These are phyloP conservation scores for Enteromius argenteus DNA, from an alignment of 2,797 vertebrate genomes.

Conservation along the genomic window DNA sequence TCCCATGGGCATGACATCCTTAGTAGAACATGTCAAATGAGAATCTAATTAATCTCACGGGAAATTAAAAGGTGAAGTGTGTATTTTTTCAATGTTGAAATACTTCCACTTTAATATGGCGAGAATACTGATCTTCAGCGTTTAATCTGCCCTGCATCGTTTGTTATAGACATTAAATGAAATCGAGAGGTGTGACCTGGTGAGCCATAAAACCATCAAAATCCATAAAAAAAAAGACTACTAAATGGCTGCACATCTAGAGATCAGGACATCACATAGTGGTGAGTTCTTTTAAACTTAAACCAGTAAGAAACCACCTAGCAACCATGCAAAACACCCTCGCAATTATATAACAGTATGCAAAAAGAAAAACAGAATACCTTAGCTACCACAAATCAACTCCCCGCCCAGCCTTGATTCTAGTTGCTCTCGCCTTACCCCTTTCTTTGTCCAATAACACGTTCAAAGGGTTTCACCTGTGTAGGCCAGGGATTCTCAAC, in stretches of 20 bases:
- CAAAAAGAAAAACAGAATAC: not conserved
- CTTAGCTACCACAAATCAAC: not conserved
- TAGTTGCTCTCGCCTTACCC: not conserved
- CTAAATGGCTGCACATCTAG: not conserved
- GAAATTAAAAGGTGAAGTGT: slow-evolving; percentile 23
- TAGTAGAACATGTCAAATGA: slow-evolving; percentile 38
- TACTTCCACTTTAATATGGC: not conserved
- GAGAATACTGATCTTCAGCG: not conserved
- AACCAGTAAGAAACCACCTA: not conserved
- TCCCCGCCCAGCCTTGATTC: not conserved
- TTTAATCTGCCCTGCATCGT: not conserved
- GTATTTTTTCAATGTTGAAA: not conserved
- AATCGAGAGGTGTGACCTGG: not conserved
- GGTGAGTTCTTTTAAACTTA: not conserved
- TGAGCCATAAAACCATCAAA: not conserved
- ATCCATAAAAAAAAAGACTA: not conserved
- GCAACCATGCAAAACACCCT: not conserved
- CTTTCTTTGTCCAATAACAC: not conserved
- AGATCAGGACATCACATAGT: not conserved
- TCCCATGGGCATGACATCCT: slow-evolving; percentile 28
- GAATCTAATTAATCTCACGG: slow-evolving; percentile 33
- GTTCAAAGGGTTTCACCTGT: not conserved
- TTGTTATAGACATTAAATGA: not conserved
- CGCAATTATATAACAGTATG: not conserved
- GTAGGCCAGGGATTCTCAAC: not conserved